Evolutionary conservation across 37 sponge, comb jelly and placozoan genomes (phyloP).

Genomic region (Aphrocallistes beatrix): DNA sequence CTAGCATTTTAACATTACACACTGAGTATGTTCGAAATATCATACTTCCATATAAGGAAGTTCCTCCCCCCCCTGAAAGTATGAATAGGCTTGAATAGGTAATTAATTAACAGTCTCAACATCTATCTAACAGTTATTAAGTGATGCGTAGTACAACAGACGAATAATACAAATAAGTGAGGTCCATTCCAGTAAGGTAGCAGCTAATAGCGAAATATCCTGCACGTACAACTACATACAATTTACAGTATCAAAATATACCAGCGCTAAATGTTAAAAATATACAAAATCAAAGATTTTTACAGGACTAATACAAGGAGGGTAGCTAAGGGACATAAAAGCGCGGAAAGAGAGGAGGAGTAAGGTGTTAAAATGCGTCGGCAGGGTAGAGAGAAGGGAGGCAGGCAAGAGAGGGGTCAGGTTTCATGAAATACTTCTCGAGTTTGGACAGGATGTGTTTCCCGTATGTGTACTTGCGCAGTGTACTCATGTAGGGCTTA

Average conservation of each 20-base stretch:
- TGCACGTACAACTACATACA: neutral
- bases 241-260: conserved; percentile 18
- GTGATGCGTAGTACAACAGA: too few relatives aligned
- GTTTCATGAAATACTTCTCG: conserved; percentile 50
- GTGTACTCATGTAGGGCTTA: conserved; percentile 44
- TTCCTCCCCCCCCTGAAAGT: too few relatives aligned
- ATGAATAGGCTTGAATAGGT: too few relatives aligned
- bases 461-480: conserved; percentile 81
- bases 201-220: conserved; percentile 17
- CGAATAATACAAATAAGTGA: too few relatives aligned
- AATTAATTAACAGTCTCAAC: too few relatives aligned
- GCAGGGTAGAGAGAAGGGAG: neutral
- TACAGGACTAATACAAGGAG: neutral
- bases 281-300: conserved; percentile 11
- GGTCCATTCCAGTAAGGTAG: too few relatives aligned
- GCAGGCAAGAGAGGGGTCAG: conserved; percentile 2
- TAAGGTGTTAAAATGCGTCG: conserved; percentile 12
- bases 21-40: too few relatives aligned
- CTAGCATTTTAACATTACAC: too few relatives aligned
- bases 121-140: too few relatives aligned
- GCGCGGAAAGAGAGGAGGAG: neutral
- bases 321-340: conserved; percentile 8
- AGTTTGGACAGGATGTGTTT: conserved; percentile 83
- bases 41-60: too few relatives aligned
- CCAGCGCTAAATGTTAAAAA: conserved; percentile 17